A percentile compares a stretch with the other conserved stretches of the same genome.
phyloP scores from a whole-genome alignment of 2,113 vertebrate species.

The Phaetusa simplex region DNA sequence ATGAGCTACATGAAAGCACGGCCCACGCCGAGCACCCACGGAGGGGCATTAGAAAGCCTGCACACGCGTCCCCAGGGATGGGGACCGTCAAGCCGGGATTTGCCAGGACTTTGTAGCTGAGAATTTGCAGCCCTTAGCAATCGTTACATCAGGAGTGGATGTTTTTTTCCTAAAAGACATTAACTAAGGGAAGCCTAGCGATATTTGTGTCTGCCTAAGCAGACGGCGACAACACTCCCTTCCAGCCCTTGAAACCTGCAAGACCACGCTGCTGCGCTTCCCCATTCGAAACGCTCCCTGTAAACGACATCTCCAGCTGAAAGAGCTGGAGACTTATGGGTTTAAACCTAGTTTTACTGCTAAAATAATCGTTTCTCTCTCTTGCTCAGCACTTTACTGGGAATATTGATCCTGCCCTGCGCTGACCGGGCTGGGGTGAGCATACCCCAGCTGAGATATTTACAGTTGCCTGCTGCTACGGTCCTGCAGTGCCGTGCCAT shows the following conservation, averaged over 20 bases:
- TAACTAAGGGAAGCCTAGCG: background rate
- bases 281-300: accelerated
- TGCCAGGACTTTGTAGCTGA: background rate
- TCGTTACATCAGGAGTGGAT: background rate
- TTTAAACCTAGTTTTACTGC: background rate
- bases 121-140: background rate
- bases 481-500: background rate
- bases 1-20: accelerated
- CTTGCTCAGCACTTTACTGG: background rate
- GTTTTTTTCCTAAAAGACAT: background rate
- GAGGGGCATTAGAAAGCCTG: background rate
- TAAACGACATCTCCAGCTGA: background rate
- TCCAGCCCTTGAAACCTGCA: background rate
- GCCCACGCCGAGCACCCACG: accelerated
- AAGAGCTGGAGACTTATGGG: background rate
- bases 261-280: background rate
- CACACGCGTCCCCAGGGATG: accelerated
- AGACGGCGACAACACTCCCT: background rate
- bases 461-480: background rate
- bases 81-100: background rate
- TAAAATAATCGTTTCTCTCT: background rate
- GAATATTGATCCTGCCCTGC: background rate
- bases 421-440: background rate
- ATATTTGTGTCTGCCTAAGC: background rate
- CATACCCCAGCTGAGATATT: accelerated